These are phyloP conservation scores for Tichodroma muraria DNA, from an alignment of 2,113 vertebrate genomes.

Conservation along the genomic window DNA sequence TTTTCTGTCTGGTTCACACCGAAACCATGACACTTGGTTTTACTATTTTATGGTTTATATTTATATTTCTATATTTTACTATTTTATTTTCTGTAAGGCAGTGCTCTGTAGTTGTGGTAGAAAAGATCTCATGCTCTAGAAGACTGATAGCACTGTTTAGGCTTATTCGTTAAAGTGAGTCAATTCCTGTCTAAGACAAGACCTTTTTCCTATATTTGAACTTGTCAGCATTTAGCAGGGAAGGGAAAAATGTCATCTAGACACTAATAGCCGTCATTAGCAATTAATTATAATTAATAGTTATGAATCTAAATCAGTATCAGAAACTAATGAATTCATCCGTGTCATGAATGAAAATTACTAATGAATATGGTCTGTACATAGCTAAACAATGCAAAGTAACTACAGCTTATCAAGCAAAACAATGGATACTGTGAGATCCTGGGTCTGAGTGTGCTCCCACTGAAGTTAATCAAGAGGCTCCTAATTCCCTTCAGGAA, in stretches of 20 bases:
- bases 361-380: not conserved
- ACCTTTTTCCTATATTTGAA: not conserved
- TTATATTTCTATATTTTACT: not conserved
- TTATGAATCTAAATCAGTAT: constrained; percentile 44
- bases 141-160: not conserved
- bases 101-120: not conserved
- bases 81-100: not conserved
- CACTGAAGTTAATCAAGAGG: not conserved
- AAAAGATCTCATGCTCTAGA: not conserved
- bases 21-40: too few relatives aligned
- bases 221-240: constrained; percentile 40
- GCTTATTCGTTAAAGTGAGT: not conserved
- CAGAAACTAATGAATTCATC: constrained; percentile 44
- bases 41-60: not conserved
- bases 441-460: not conserved
- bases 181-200: not conserved
- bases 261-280: constrained; percentile 37
- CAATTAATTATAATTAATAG: constrained; percentile 55
- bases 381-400: constrained; percentile 25
- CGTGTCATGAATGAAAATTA: constrained; percentile 37
- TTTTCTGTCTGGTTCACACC: too few relatives aligned
- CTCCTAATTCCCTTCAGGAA: not conserved
- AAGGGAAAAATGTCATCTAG: constrained; percentile 26
- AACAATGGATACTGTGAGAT: not conserved
- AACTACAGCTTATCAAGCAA: not conserved